Percentiles rank a stretch among this genome's conserved stretches.
Evolutionary conservation across 2,888 invertebrate genomes (phyloP).

Genomic region (Cephus spinipes): DNA sequence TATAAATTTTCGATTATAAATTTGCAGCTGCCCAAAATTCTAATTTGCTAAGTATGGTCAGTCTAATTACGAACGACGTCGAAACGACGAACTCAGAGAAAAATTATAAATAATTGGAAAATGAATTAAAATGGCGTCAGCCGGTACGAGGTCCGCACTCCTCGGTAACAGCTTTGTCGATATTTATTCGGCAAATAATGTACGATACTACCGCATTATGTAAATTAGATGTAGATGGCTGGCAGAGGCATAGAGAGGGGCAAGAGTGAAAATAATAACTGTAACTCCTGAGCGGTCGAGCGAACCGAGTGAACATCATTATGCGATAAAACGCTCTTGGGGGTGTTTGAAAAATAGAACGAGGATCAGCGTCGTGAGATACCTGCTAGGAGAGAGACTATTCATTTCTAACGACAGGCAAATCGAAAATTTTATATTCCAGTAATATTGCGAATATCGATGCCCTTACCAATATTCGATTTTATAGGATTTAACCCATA

Average conservation of each 20-base stretch:
- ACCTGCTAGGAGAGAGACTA: not conserved
- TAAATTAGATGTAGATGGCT: slow-evolving; percentile 18
- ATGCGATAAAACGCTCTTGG: slow-evolving; percentile 17
- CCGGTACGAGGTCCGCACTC: slow-evolving; percentile 12
- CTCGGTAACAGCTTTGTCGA: slow-evolving; percentile 25
- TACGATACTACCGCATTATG: slow-evolving; percentile 24
- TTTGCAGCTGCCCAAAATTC: not conserved
- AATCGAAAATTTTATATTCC: not conserved
- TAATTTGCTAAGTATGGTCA: not conserved
- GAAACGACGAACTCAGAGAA: not conserved
- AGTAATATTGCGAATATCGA: not conserved
- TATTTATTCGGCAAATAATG: slow-evolving; percentile 23
- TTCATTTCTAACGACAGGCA: not conserved
- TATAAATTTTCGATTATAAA: not conserved
- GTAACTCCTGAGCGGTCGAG: slow-evolving; percentile 18
- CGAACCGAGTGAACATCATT: slow-evolving; percentile 19
- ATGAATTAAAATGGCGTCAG: slow-evolving; percentile 16
- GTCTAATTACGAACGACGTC: not conserved
- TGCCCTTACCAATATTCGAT: not conserved
- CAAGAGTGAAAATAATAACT: slow-evolving; percentile 19
- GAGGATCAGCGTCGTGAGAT: slow-evolving; percentile 1
- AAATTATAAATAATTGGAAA: slow-evolving; percentile 14
- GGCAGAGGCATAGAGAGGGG: not conserved
- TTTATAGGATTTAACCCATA: not conserved
- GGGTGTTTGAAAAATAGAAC: slow-evolving; percentile 12